These are phyloP conservation scores for Mico argentatus DNA, from an alignment of 2,797 vertebrate genomes.

Conservation along the genomic window DNA sequence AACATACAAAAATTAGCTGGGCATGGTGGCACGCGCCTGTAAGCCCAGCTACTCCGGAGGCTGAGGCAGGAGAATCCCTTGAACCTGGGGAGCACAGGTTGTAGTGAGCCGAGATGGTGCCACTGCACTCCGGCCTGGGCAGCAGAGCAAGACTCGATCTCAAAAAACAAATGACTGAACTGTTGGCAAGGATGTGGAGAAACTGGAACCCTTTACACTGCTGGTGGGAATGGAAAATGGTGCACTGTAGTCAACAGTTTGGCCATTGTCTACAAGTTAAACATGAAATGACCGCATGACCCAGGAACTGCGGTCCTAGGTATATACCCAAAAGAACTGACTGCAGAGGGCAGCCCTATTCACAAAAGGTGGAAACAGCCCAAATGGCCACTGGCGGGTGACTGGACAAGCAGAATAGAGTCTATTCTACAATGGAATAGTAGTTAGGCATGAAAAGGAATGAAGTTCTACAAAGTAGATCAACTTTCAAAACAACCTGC, in stretches of 20 bases:
- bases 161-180: not conserved
- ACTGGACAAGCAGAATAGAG: rapidly evolving
- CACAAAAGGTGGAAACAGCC: not conserved
- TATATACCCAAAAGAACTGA: not conserved
- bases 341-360: rapidly evolving
- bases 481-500: not conserved
- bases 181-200: not conserved
- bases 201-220: rapidly evolving
- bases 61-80: no score
- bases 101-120: no score
- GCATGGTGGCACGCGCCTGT: rapidly evolving
- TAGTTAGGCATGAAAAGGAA: not conserved
- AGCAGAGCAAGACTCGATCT: no score
- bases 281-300: not conserved
- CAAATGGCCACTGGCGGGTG: rapidly evolving
- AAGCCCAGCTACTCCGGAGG: no score
- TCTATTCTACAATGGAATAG: rapidly evolving
- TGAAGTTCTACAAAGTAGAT: rapidly evolving
- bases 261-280: not conserved
- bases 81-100: no score
- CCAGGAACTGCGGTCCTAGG: not conserved
- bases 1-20: no score
- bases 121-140: no score
- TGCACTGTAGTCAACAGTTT: rapidly evolving
- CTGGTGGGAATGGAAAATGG: not conserved